Percentiles rank a stretch among this genome's conserved stretches.
Evolutionary conservation across 1,140 invertebrate genomes (phyloP).

Genomic region (Lepidurus packardi): DNA sequence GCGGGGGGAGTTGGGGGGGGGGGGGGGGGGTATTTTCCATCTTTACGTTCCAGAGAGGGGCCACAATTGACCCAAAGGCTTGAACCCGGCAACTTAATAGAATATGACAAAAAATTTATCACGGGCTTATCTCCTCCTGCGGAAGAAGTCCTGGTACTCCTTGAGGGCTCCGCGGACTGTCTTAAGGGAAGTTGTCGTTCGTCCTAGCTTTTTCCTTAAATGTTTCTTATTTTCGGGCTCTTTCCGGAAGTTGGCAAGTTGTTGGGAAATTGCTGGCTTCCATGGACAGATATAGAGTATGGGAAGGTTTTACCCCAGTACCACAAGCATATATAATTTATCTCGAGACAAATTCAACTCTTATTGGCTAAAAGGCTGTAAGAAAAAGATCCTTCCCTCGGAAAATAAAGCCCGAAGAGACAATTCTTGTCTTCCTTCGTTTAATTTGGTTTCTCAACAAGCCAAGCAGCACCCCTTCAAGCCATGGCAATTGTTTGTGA

Average conservation of each 20-base stretch:
- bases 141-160: neutral
- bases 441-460: conserved; percentile 2
- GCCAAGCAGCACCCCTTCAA: neutral
- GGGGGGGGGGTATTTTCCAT: neutral
- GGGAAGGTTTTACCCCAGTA: neutral
- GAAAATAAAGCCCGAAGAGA: neutral
- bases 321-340: neutral
- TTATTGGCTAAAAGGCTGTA: neutral
- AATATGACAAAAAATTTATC: conserved; percentile 11
- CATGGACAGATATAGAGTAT: neutral
- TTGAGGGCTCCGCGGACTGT: neutral
- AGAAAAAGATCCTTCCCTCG: neutral
- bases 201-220: neutral
- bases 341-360: neutral
- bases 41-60: neutral
- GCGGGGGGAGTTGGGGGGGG: neutral
- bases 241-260: conserved; percentile 18
- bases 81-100: conserved; percentile 10
- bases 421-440: neutral
- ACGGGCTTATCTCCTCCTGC: conserved; percentile 2
- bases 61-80: neutral
- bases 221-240: neutral
- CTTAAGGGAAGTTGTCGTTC: neutral
- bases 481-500: neutral
- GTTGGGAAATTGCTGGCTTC: conserved; percentile 14